A percentile compares a stretch with the other conserved stretches of the same genome.
Evolutionary conservation across 2,888 invertebrate species (phyloP).

Genomic region (Schizaphis graminum): DNA sequence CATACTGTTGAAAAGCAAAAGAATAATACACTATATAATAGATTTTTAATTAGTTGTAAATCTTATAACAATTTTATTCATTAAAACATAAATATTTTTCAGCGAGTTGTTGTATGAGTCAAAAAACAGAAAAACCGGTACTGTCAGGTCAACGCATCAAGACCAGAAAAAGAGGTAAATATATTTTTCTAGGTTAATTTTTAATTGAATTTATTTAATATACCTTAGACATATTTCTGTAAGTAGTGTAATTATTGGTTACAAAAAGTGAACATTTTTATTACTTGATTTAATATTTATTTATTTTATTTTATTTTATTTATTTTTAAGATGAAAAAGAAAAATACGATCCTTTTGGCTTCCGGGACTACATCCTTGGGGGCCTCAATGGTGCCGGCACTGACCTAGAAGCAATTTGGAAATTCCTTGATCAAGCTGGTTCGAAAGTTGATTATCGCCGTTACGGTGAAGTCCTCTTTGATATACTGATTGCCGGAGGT

Average conservation of each 20-base stretch:
- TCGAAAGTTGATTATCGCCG: constrained; percentile 97
- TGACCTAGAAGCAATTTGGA: constrained; percentile 95
- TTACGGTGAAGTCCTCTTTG: constrained; percentile 97
- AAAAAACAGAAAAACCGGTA: constrained; percentile 99
- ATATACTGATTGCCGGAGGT: constrained; percentile 97
- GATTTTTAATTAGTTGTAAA: background rate
- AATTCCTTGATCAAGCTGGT: constrained; percentile 94
- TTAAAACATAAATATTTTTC: constrained; percentile 71
- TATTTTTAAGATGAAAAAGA: constrained; percentile 93
- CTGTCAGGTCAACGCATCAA: constrained; percentile 99
- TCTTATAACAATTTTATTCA: background rate
- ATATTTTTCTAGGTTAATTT: background rate
- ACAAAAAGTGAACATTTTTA: background rate
- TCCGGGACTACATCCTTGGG: constrained; percentile 96
- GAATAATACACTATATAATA: background rate
- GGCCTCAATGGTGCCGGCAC: constrained; percentile 95
- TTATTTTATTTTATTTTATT: constrained; percentile 1
- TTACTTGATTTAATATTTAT: background rate
- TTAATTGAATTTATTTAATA: background rate
- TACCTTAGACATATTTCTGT: background rate
- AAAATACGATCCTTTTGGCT: constrained; percentile 98
- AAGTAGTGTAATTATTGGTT: background rate
- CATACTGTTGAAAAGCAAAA: background rate
- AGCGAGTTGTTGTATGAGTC: constrained; percentile 99
- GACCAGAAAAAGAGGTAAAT: constrained; percentile 99